Base-by-base conservation (phyloP, 2,888 invertebrate genomes). In the Antheraea assamensis region DNA sequence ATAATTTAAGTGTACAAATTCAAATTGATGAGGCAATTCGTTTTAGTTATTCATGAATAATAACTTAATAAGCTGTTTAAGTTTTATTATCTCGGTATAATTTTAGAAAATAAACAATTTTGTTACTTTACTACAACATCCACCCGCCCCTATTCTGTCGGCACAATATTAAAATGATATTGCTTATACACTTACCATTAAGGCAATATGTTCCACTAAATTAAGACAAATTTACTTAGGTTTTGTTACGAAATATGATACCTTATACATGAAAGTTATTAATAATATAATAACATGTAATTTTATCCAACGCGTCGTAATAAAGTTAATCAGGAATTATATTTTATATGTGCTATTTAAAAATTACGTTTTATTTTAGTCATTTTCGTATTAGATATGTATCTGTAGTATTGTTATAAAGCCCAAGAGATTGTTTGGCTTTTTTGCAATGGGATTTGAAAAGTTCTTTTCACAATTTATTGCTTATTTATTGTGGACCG, bases 151-250 rank as follows among this genome's bases (percentile, higher is more conserved):
- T 82, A 77, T 80, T 81, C 82, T 82, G 31, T 80, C 77, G 75
- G 78, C 79, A 83, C 81, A 79, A 84, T 87, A 88, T 90, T 88
- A 88, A 88, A 88, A 86, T 88, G 88, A 92, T 91, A 92, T 92
- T 92, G 89, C 90, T 91, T 90, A 58, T 24, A 91, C 88, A 86
- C 88, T 92, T 87, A 91, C 86, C 87, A 92, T 58, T 58, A 58
- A 58, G 24, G 24, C 86, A 88, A 90, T 91, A 92, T 88, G 86
- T 92, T 90, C 88, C 83, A 88, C 89, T 89, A 88, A 92, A 93
- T 94, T 92, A 92, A 92, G 89, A 91, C 87, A 91, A 92, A 92
- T 93, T 93, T 92, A 91, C 87, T 86, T 85, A 89, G 91, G 90
- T 91, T 92, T 91, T 90, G 87, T 87, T 82, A 80, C 84, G 84